Evolutionary conservation across 2,113 vertebrate species (phyloP), one percentile per base, ranked within the genome.

Genomic region (Crotalus horridus): DNA sequence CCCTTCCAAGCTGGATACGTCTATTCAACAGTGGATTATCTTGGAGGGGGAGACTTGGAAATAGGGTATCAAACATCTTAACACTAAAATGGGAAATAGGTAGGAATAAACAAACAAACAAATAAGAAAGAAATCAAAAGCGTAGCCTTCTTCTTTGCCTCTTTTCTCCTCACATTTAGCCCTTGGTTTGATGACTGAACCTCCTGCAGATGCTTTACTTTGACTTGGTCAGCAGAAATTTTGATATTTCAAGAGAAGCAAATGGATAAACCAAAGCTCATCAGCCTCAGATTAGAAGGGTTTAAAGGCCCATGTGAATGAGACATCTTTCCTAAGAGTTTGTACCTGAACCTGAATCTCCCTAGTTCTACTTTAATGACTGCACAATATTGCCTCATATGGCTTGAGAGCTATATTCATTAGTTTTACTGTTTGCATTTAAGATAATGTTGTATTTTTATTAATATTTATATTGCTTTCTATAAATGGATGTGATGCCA

Each of bases 151-250:
- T 88, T 13, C n/a, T n/a, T n/a, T 74, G 23, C 11, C 51, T 92
- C n/a, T 24, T 13, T 81, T 89, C 85, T 90, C 96, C 92, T 89
- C 24, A 93, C 93, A 90, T 94, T 94, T 54, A 92, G 59, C 93
- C 96, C 93, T 93, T 91, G 92, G 96, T 92, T 90, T 92, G 95
- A 95, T 92, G 94, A 96, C 95, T 95, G 92, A 96, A 94, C 95
- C 90, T 95, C 94, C 94, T 93, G 94, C 93, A 96, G 95, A 94
- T 93, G 92, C 93, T 93, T 94, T 95, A 85, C 95, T 97, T 97
- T 96, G 95, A 93, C 96, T 96, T 95, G 95, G 94, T 94, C 93
- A 95, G 93, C 88, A 90, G 58, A 93, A 94, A 89, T 95, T 93
- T 59, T 95, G 58, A 91, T 20, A 51, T 51, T 51, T 85, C 95